phyloP scores from a whole-genome alignment of 2,888 invertebrate species.

The Heliconius aoede region DNA sequence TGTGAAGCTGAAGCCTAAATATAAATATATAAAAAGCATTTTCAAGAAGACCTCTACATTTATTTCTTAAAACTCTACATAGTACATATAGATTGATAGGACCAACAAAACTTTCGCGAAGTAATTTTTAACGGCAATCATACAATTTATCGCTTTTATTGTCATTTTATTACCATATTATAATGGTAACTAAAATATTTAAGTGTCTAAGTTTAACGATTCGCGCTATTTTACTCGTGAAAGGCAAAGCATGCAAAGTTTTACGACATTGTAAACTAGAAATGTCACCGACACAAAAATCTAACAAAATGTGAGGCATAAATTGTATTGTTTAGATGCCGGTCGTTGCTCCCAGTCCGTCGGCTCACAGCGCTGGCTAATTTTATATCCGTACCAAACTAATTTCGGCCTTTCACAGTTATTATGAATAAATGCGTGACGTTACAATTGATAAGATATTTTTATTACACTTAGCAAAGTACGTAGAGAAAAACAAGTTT shows the following conservation, averaged over 20 bases:
- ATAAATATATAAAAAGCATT: too few relatives aligned
- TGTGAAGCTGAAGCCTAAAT: too few relatives aligned
- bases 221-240: slow-evolving; percentile 17
- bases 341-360: slow-evolving; percentile 62
- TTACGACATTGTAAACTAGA: slow-evolving; percentile 24
- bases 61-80: too few relatives aligned
- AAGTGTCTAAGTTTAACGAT: slow-evolving; percentile 17
- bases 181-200: slow-evolving; percentile 12
- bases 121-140: not conserved
- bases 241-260: slow-evolving; percentile 19
- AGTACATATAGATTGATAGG: not conserved
- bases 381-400: slow-evolving; percentile 63
- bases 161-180: slow-evolving; percentile 12
- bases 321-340: slow-evolving; percentile 54
- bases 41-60: too few relatives aligned
- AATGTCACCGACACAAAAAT: slow-evolving; percentile 5
- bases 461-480: not conserved
- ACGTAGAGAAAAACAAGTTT: too few relatives aligned
- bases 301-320: slow-evolving; percentile 8
- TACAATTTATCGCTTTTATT: slow-evolving; percentile 4
- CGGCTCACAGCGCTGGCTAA: slow-evolving; percentile 54
- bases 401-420: slow-evolving; percentile 61
- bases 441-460: slow-evolving; percentile 23
- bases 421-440: slow-evolving; percentile 52
- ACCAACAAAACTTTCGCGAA: not conserved